A percentile compares a stretch with the other conserved stretches of the same genome.
These are phyloP conservation scores for Paratrypauchen microcephalus DNA, from an alignment of 2,797 vertebrate species.

Conservation along the genomic window DNA sequence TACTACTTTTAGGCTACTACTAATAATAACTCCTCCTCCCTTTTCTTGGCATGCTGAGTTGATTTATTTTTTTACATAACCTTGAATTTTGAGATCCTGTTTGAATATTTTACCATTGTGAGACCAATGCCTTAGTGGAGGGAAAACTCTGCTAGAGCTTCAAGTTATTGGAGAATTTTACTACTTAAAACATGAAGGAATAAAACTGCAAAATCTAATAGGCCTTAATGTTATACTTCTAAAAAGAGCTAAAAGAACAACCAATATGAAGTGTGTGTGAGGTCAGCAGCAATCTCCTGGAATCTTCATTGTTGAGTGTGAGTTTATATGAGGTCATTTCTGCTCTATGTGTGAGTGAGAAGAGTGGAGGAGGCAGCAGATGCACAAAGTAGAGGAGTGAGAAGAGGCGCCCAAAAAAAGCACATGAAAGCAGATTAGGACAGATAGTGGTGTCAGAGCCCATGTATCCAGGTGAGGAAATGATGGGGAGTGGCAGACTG, in stretches of 20 bases:
- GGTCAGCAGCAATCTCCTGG: neutral
- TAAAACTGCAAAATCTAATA: neutral
- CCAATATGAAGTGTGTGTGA: neutral
- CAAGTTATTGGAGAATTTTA: neutral
- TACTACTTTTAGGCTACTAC: too few relatives aligned
- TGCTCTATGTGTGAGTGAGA: slow-evolving; percentile 24
- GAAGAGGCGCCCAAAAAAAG: slow-evolving; percentile 36
- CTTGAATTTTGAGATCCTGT: too few relatives aligned
- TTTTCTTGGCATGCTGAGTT: too few relatives aligned
- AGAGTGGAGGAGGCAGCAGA: slow-evolving; percentile 21
- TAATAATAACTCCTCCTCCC: too few relatives aligned
- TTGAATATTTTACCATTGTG: too few relatives aligned
- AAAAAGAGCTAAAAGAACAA: neutral
- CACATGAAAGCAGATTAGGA: slow-evolving; percentile 54
- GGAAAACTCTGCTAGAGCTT: neutral
- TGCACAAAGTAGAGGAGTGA: slow-evolving; percentile 10
- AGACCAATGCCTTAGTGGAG: too few relatives aligned
- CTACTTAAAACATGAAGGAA: neutral
- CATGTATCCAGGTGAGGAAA: slow-evolving; percentile 61
- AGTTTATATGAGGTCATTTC: slow-evolving; percentile 15
- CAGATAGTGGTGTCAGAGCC: slow-evolving; percentile 58
- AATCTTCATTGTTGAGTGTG: slow-evolving; percentile 6
- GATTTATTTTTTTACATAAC: too few relatives aligned
- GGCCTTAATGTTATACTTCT: neutral
- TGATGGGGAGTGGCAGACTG: slow-evolving; percentile 55